Evolutionary conservation across 2,113 vertebrate species (phyloP).

Genomic region (Raja brachyura): DNA sequence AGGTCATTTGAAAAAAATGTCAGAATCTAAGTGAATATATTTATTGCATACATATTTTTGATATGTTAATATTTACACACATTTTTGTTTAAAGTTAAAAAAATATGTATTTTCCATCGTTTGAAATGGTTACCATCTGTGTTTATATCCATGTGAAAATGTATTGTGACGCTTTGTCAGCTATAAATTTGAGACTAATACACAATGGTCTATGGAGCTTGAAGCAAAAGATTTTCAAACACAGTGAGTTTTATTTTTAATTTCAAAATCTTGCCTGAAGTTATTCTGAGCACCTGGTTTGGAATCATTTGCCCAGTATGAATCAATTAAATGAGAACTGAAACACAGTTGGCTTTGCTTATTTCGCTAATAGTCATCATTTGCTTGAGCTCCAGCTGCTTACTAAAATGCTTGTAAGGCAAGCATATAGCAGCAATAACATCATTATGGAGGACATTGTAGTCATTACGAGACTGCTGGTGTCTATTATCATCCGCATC

Average conservation of each 20-base stretch:
- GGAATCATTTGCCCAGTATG: slow-evolving; percentile 36
- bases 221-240: neutral
- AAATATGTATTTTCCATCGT: neutral
- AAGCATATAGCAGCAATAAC: slow-evolving; percentile 15
- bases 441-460: slow-evolving; percentile 28
- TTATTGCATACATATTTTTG: too few species aligned
- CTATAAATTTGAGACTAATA: neutral
- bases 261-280: slow-evolving; percentile 12
- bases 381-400: slow-evolving; percentile 14
- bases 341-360: slow-evolving; percentile 31
- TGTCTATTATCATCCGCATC: slow-evolving; percentile 26
- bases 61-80: too few species aligned
- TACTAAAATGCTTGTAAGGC: slow-evolving; percentile 19
- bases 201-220: neutral
- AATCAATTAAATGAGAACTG: slow-evolving; percentile 23
- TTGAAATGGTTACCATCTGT: neutral
- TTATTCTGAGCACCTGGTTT: slow-evolving; percentile 20
- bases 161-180: neutral
- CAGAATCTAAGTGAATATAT: too few species aligned
- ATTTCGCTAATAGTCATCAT: slow-evolving; percentile 20
- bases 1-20: neutral
- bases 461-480: slow-evolving; percentile 28
- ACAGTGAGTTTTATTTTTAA: slow-evolving; percentile 13
- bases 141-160: neutral
- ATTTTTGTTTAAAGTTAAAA: too few species aligned